Evolutionary conservation across 2,888 invertebrate species (phyloP).

Genomic region (Falcaria lacertinaria): DNA sequence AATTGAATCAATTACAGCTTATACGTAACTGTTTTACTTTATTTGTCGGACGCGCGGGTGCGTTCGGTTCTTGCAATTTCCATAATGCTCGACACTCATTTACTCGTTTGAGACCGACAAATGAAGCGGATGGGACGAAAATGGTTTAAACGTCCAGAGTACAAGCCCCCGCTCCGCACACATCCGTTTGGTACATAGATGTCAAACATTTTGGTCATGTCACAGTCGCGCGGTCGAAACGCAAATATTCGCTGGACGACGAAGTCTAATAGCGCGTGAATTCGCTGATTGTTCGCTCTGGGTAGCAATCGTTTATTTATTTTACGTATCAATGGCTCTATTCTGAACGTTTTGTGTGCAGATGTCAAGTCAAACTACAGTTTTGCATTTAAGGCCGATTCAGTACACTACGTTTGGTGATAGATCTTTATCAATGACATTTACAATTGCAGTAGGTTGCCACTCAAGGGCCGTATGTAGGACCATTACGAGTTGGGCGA

Average conservation of each 20-base stretch:
- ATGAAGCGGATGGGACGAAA: slow-evolving; percentile 56
- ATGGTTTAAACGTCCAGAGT: slow-evolving; percentile 40
- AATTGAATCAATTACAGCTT: slow-evolving; percentile 42
- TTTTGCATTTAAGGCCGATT: background rate
- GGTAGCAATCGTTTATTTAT: slow-evolving; percentile 40
- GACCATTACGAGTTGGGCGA: too few relatives aligned
- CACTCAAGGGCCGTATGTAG: too few relatives aligned
- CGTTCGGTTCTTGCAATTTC: slow-evolving; percentile 54
- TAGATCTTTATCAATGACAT: too few relatives aligned
- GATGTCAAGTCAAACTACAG: background rate
- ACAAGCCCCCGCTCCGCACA: slow-evolving; percentile 27
- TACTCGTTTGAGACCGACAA: slow-evolving; percentile 64
- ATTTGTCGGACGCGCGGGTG: slow-evolving; percentile 46
- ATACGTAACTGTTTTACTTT: slow-evolving; percentile 27
- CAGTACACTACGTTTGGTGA: too few relatives aligned
- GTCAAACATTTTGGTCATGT: slow-evolving; percentile 26
- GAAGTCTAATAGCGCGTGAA: slow-evolving; percentile 61
- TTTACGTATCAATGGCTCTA: slow-evolving; percentile 38
- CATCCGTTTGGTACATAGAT: slow-evolving; percentile 15
- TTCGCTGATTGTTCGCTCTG: slow-evolving; percentile 50
- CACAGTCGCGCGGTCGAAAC: slow-evolving; percentile 32
- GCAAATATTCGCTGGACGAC: slow-evolving; percentile 44
- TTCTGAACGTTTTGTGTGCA: slow-evolving; percentile 7
- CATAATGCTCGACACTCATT: slow-evolving; percentile 67
- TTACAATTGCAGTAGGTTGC: too few relatives aligned